Evolutionary conservation across 2,888 invertebrate genomes (phyloP).

Genomic region (Capitulum mitella): DNA sequence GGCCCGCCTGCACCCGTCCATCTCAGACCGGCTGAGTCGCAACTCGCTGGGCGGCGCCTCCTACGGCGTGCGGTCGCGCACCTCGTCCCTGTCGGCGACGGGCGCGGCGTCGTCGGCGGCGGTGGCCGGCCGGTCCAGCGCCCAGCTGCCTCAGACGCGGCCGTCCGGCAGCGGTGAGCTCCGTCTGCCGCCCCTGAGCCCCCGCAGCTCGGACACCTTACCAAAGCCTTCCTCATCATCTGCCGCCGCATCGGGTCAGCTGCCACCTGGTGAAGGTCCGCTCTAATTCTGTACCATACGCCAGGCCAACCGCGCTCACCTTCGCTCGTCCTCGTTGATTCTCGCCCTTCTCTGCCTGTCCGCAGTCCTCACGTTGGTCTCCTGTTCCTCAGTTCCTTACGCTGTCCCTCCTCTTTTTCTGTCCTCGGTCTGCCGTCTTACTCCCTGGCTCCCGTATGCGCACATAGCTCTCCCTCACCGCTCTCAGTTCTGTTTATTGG

Average conservation of each 20-base stretch:
- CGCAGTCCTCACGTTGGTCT: not conserved
- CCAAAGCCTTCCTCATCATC: not conserved
- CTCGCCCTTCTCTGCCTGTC: not conserved
- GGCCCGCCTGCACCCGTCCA: not conserved
- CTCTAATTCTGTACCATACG: not conserved
- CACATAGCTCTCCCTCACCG: not conserved
- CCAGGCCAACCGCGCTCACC: not conserved
- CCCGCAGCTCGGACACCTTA: not conserved
- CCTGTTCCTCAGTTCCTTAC: not conserved
- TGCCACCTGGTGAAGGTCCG: constrained; percentile 4
- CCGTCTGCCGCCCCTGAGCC: constrained; percentile 7
- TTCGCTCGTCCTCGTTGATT: too few species aligned
- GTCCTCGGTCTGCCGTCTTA: too few species aligned
- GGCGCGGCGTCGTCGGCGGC: not conserved
- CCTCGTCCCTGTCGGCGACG: not conserved
- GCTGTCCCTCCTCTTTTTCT: too few species aligned
- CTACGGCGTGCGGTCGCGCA: not conserved
- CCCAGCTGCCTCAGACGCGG: not conserved
- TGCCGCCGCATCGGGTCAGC: constrained; percentile 20
- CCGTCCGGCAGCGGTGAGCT: constrained; percentile 14
- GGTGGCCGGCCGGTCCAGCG: not conserved
- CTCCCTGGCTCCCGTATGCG: not conserved
- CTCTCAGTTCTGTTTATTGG: not conserved
- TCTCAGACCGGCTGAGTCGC: not conserved
- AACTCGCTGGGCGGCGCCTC: not conserved